Conservation (phyloP, 2,888 invertebrate genomes). For the Spialia ferax region DNA sequence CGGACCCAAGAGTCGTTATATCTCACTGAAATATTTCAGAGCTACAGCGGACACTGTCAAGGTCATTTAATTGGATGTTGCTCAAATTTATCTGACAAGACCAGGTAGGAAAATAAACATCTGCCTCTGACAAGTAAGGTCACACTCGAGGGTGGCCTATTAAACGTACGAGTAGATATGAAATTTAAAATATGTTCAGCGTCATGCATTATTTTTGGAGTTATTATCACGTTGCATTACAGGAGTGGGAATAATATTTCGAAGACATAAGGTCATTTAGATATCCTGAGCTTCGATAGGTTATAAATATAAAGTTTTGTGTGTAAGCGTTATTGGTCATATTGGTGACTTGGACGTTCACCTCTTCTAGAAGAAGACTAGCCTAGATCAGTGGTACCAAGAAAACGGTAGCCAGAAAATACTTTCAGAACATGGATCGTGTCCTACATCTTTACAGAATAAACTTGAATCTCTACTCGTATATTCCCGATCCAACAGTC, state of each 20-base stretch:
- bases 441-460: too few relatives aligned
- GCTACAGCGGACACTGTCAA: conserved; percentile 33
- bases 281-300: too few relatives aligned
- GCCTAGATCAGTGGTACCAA: too few relatives aligned
- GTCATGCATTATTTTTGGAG: neutral
- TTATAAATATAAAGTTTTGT: too few relatives aligned
- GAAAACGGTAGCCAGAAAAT: too few relatives aligned
- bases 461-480: too few relatives aligned
- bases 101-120: conserved; percentile 39
- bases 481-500: too few relatives aligned
- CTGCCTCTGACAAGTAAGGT: conserved; percentile 40
- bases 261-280: neutral
- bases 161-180: conserved; percentile 31
- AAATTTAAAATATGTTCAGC: conserved; percentile 27
- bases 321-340: too few relatives aligned
- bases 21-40: conserved; percentile 33
- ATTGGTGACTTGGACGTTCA: too few relatives aligned
- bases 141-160: conserved; percentile 27
- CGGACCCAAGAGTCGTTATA: conserved; percentile 4
- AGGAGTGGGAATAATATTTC: too few relatives aligned
- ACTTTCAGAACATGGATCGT: too few relatives aligned
- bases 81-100: conserved; percentile 42
- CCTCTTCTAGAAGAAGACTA: too few relatives aligned
- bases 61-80: conserved; percentile 41
- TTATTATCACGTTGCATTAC: neutral